Evolutionary conservation across 2,797 vertebrate genomes (phyloP).

Genomic region (Chaunax sp.): DNA sequence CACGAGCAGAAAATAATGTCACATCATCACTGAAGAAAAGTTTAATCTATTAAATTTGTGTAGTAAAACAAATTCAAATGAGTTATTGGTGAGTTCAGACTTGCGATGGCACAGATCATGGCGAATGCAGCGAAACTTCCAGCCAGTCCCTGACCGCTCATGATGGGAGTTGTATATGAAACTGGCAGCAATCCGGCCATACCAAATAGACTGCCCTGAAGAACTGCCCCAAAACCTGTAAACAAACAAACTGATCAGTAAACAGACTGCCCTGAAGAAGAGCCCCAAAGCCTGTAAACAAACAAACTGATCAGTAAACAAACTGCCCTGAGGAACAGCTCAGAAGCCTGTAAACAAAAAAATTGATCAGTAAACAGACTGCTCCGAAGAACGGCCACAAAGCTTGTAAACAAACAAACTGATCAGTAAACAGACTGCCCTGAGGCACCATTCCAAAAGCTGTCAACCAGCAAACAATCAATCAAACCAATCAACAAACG

Average conservation of each 20-base stretch:
- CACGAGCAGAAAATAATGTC: background rate
- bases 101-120: conserved; percentile 87
- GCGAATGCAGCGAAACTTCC: conserved; percentile 88
- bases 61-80: too few species aligned
- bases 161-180: conserved; percentile 85
- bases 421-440: background rate
- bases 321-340: too few species aligned
- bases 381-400: conserved; percentile 86
- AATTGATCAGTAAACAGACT: too few species aligned
- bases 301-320: too few species aligned
- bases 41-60: too few species aligned
- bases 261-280: background rate
- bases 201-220: conserved; percentile 90
- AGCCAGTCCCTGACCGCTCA: conserved; percentile 90
- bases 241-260: background rate
- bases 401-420: conserved; percentile 72
- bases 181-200: conserved; percentile 84
- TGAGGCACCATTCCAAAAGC: too few species aligned
- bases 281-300: background rate
- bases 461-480: background rate
- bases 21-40: background rate
- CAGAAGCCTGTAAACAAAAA: too few species aligned
- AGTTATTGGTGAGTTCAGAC: conserved; percentile 67
- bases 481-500: too few species aligned
- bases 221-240: conserved; percentile 85